A percentile compares a stretch with the other conserved stretches of the same genome.
Conservation (phyloP, 1,140 invertebrate species). For the Periplaneta americana region DNA sequence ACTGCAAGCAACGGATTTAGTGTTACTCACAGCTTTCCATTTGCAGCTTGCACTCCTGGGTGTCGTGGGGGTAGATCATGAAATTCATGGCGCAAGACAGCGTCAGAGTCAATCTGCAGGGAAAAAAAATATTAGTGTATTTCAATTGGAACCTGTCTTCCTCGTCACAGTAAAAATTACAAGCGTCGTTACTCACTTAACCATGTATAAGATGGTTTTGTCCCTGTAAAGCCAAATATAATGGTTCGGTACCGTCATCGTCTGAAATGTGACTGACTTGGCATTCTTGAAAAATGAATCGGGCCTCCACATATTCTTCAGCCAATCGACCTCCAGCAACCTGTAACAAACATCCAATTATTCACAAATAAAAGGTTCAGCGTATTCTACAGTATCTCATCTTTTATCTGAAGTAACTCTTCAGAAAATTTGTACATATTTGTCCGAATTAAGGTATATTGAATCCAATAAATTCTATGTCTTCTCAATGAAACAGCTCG, state of each 20-base stretch:
- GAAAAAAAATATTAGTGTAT: background rate
- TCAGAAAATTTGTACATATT: too few species aligned
- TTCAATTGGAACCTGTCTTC: background rate
- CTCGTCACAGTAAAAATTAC: background rate
- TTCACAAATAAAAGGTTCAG: conserved; percentile 4
- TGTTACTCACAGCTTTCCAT: conserved; percentile 82
- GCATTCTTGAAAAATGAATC: conserved; percentile 88
- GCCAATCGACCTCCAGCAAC: conserved; percentile 79
- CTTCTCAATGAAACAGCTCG: too few species aligned
- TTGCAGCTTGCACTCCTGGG: conserved; percentile 84
- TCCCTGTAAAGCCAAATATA: conserved; percentile 86
- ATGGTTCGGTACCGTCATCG: conserved; percentile 90
- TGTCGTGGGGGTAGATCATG: conserved; percentile 85
- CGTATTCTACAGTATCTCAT: too few species aligned
- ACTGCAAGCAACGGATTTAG: too few species aligned
- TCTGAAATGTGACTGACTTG: conserved; percentile 87
- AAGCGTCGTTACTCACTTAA: conserved; percentile 52
- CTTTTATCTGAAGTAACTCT: too few species aligned
- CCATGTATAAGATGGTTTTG: conserved; percentile 84
- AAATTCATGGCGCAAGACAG: conserved; percentile 90
- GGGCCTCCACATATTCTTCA: conserved; percentile 87
- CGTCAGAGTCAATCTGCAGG: conserved; percentile 64
- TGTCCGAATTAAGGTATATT: too few species aligned
- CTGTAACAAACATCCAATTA: conserved; percentile 41
- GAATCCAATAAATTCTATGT: too few species aligned